Evolutionary conservation across 2,113 vertebrate species (phyloP).

Genomic region (Gavia stellata): DNA sequence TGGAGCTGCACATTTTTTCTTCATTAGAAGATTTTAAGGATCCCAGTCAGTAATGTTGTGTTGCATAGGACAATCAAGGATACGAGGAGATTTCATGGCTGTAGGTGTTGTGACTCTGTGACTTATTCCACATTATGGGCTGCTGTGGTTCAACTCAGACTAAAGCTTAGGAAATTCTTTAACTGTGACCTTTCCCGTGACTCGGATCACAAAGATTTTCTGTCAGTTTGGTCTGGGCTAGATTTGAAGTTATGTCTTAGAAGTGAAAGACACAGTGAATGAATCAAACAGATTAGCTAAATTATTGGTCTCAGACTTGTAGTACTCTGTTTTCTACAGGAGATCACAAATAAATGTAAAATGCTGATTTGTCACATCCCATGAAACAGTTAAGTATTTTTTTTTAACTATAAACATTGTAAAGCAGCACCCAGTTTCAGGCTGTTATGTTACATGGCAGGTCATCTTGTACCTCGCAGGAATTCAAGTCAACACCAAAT

Average conservation of each 20-base stretch:
- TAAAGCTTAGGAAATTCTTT: background rate
- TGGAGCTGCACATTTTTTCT: background rate
- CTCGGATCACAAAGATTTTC: slow-evolving; percentile 26
- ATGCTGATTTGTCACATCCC: background rate
- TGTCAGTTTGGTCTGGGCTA: slow-evolving; percentile 20
- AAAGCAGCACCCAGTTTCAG: background rate
- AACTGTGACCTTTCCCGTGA: background rate
- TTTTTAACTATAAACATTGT: background rate
- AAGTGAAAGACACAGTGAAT: slow-evolving; percentile 25
- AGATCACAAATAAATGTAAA: background rate
- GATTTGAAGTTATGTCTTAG: slow-evolving; percentile 15
- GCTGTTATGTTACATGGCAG: background rate
- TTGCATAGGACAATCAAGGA: background rate
- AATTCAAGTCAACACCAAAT: background rate
- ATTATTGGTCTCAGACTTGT: background rate
- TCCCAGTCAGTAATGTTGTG: background rate
- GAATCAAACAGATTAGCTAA: background rate
- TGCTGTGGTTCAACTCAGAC: background rate
- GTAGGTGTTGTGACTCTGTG: background rate
- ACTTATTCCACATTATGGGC: background rate
- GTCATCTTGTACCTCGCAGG: background rate
- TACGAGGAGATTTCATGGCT: background rate
- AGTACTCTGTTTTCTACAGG: background rate
- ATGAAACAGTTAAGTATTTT: background rate
- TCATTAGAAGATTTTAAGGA: background rate